Conservation (phyloP, 2,113 vertebrate species). For the Pseudopodoces humilis region DNA sequence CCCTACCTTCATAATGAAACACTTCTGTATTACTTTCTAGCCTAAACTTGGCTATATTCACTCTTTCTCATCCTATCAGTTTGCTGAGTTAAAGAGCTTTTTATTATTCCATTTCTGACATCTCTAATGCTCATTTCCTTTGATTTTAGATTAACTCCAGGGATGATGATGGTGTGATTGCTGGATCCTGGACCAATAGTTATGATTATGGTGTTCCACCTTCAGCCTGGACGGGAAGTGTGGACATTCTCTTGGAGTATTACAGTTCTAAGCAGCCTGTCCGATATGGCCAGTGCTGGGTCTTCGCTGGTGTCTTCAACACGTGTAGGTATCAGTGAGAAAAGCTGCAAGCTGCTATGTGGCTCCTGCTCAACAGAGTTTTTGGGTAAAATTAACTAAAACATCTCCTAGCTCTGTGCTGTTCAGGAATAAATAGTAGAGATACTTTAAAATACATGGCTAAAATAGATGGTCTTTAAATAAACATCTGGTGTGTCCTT, state of each 20-base stretch:
- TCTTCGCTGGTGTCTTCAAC: slow-evolving; percentile 95
- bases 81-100: not conserved
- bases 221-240: slow-evolving; percentile 94
- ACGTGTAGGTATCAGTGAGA: slow-evolving; percentile 82
- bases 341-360: not conserved
- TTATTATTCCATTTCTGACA: not conserved
- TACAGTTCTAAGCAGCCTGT: slow-evolving; percentile 77
- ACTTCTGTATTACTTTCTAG: not conserved
- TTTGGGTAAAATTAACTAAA: not conserved
- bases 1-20: not conserved
- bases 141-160: slow-evolving; percentile 84
- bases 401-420: not conserved
- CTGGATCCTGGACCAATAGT: slow-evolving; percentile 88
- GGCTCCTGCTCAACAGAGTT: not conserved
- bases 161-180: slow-evolving; percentile 89
- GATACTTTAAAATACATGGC: not conserved
- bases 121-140: not conserved
- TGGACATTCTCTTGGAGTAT: slow-evolving; percentile 90
- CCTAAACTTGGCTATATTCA: not conserved
- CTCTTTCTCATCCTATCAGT: not conserved
- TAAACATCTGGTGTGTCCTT: not conserved
- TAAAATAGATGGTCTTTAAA: slow-evolving; percentile 8
- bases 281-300: slow-evolving; percentile 95
- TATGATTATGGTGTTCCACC: slow-evolving; percentile 88
- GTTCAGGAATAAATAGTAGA: slow-evolving; percentile 19